These are phyloP conservation scores for Alcis repandata DNA, from an alignment of 2,888 invertebrate genomes.

Conservation along the genomic window DNA sequence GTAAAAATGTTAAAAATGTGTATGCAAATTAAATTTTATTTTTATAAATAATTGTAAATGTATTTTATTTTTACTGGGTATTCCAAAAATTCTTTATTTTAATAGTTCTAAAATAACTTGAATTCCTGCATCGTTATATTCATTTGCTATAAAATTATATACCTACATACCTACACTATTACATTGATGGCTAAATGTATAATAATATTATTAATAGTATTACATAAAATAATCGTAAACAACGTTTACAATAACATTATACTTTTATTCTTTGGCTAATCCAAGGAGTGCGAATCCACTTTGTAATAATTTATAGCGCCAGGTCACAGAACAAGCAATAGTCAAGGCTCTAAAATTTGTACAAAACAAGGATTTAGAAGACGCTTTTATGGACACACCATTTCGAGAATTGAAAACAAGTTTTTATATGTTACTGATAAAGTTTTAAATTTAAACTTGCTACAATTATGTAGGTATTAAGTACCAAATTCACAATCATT, in stretches of 20 bases:
- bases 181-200: background rate
- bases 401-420: background rate
- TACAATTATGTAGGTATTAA: too few species aligned
- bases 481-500: too few species aligned
- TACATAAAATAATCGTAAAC: constrained; percentile 11
- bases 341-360: background rate
- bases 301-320: constrained; percentile 27
- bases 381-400: constrained; percentile 4
- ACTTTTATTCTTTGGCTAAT: background rate
- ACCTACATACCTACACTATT: background rate
- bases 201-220: background rate
- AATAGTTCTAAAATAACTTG: background rate
- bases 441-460: too few species aligned
- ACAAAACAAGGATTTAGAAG: constrained; percentile 9
- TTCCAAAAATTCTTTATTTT: background rate
- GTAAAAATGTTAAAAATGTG: too few species aligned
- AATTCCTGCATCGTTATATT: background rate
- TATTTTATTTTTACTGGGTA: too few species aligned
- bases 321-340: background rate
- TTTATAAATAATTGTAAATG: too few species aligned
- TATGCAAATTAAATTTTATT: too few species aligned
- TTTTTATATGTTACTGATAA: too few species aligned
- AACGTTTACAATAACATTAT: constrained; percentile 6
- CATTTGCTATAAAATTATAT: background rate
- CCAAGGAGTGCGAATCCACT: constrained; percentile 9